Conservation (phyloP, 2,888 invertebrate species). For the Agelastica alni region DNA sequence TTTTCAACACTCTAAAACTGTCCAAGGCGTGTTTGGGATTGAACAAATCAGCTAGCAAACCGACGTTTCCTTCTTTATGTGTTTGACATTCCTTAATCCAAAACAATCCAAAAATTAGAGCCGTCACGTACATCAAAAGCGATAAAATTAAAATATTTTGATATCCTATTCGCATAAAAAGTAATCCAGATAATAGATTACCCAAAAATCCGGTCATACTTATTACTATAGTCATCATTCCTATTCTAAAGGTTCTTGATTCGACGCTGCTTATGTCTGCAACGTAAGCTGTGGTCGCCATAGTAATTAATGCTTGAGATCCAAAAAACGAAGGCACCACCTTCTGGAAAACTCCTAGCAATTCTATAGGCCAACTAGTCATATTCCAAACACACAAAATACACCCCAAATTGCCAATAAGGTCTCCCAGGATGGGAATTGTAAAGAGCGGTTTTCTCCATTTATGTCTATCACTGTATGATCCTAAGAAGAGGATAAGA, state of each 20-base stretch:
- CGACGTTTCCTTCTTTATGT: slow-evolving; percentile 15
- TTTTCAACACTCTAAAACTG: slow-evolving; percentile 46
- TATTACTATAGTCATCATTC: slow-evolving; percentile 57
- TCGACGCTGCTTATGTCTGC: slow-evolving; percentile 59
- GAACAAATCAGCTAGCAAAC: slow-evolving; percentile 47
- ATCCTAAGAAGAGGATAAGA: slow-evolving; percentile 51
- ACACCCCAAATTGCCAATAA: slow-evolving; percentile 58
- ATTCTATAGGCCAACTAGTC: slow-evolving; percentile 59
- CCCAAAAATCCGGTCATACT: slow-evolving; percentile 44
- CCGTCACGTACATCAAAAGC: slow-evolving; percentile 39
- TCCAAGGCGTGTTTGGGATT: slow-evolving; percentile 48
- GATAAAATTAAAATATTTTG: slow-evolving; percentile 45
- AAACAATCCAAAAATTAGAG: slow-evolving; percentile 46
- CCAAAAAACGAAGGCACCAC: slow-evolving; percentile 64
- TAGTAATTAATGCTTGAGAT: slow-evolving; percentile 57
- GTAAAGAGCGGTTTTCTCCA: slow-evolving; percentile 53
- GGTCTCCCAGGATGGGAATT: slow-evolving; percentile 52
- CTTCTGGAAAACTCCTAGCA: slow-evolving; percentile 61
- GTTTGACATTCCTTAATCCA: slow-evolving; percentile 42
- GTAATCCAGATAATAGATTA: slow-evolving; percentile 47
- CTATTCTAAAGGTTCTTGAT: slow-evolving; percentile 65
- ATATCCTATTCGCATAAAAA: slow-evolving; percentile 43
- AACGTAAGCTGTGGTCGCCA: slow-evolving; percentile 54
- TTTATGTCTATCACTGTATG: slow-evolving; percentile 53
- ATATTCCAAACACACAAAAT: slow-evolving; percentile 61